Percentiles rank a stretch among this genome's conserved stretches.
phyloP scores from a whole-genome alignment of 2,888 invertebrate genomes.

The Imbricaverruca yamaguchii region DNA sequence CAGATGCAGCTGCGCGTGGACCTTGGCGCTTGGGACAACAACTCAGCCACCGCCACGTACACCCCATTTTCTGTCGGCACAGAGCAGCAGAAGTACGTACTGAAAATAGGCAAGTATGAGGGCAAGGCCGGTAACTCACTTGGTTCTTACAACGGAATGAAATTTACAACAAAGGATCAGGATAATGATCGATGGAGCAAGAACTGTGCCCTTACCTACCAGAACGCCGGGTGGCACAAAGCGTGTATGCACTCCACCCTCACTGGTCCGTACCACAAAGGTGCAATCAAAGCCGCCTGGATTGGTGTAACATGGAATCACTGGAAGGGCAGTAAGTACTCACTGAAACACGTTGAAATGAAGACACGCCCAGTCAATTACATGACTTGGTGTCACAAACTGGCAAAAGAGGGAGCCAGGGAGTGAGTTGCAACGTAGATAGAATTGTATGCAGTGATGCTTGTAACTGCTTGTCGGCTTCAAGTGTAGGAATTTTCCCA shows the following conservation, averaged over 20 bases:
- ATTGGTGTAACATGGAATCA: background rate
- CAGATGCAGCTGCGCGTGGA: constrained; percentile 80
- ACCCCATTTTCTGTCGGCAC: background rate
- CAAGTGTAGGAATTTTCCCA: no score
- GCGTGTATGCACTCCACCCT: background rate
- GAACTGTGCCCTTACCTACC: background rate
- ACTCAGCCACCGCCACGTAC: background rate
- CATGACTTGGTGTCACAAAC: constrained; percentile 11
- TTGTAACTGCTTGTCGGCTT: no score
- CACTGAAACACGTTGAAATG: background rate
- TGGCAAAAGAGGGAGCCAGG: background rate
- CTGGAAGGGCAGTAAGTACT: background rate
- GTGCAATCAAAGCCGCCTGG: background rate
- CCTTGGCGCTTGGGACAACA: constrained; percentile 72
- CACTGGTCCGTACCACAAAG: background rate
- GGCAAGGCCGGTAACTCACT: background rate
- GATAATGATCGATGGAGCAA: background rate
- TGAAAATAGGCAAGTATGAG: background rate
- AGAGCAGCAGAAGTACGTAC: background rate
- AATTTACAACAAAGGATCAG: background rate
- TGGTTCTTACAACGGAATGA: background rate
- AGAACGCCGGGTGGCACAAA: background rate
- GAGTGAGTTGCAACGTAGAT: background rate
- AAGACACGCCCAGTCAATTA: background rate
- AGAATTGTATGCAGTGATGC: no score